phyloP scores from a whole-genome alignment of 1,140 invertebrate genomes.

The Oreohelix idahoensis region DNA sequence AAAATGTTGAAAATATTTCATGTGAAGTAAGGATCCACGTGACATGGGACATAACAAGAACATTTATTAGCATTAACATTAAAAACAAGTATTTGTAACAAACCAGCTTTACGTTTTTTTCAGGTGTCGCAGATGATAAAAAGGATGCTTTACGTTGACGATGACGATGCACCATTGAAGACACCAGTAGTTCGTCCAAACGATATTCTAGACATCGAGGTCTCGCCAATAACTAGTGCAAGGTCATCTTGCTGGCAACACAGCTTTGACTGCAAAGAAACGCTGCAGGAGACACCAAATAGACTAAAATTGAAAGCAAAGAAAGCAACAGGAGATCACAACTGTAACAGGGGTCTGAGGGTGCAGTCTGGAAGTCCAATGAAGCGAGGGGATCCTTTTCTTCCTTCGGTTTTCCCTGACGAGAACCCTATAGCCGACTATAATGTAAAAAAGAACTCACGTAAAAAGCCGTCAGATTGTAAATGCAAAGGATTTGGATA shows the following conservation, averaged over 20 bases:
- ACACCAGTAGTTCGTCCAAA: slow-evolving; percentile 29
- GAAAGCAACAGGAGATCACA: not conserved
- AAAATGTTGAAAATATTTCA: too few relatives aligned
- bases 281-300: not conserved
- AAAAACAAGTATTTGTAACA: too few relatives aligned
- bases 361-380: not conserved
- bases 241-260: not conserved
- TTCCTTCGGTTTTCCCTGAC: slow-evolving; percentile 36
- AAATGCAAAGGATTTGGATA: slow-evolving; percentile 41
- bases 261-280: not conserved
- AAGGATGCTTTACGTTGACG: slow-evolving; percentile 31
- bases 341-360: not conserved
- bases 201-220: slow-evolving; percentile 34
- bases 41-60: too few relatives aligned
- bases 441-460: slow-evolving; percentile 25
- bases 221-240: not conserved
- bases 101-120: not conserved
- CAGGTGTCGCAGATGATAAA: not conserved
- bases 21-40: too few relatives aligned
- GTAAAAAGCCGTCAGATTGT: slow-evolving; percentile 39
- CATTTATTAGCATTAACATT: too few relatives aligned
- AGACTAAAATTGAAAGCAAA: slow-evolving; percentile 13
- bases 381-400: slow-evolving; percentile 37
- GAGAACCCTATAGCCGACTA: slow-evolving; percentile 39
- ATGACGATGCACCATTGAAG: slow-evolving; percentile 29